Base-by-base conservation (phyloP, 2,113 vertebrate genomes). In the Lepus timidus region DNA sequence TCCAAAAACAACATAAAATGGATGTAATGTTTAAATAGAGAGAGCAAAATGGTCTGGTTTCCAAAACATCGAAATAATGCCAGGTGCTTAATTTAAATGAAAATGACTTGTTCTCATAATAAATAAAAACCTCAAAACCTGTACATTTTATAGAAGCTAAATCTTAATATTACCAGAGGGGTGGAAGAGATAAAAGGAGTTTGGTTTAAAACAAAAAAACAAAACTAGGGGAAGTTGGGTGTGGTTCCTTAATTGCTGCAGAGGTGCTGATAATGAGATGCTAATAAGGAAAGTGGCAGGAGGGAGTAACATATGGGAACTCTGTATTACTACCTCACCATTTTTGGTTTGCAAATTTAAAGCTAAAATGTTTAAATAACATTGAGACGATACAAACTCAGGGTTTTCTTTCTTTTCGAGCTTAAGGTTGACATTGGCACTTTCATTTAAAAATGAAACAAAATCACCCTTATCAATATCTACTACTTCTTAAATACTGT, bases 21-120 rank as follows among this genome's bases (percentile, higher is more conserved):
- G 36, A 62, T n/a, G 3, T 68, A 76, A 64, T 58, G 85, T 88
- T 88, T 93, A 75, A 88, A 90, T 86, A 79, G 87, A 80, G 25
- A 44, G 25, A 86, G 22, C 61, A 55, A 17, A 16, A 51, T 67
- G 51, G 49, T 16, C 80, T 55, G 61, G 9, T 78, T 84, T 80
- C 39, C 74, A 62, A 90, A 94, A 86, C 13, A 61, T 81, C 39
- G 90, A 90, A 75, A 86, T 74, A 80, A 67, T 58, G 70, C 3
- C 7, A 6, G 12, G 4, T 83, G 68, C 31, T 93, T 76, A 62
- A 33, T 75, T 95, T 84, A 62, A 91, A 73, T 84, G 65, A 62
- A 95, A 90, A 83, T 82, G 9, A 85, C 31, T 85, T 80, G 14
- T 85, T 68, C 55, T 84, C n/a, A 91, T 92, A 81, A 70, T 31